Evolutionary conservation across 2,113 vertebrate genomes (phyloP).

Genomic region (Nothoprocta perdicaria): DNA sequence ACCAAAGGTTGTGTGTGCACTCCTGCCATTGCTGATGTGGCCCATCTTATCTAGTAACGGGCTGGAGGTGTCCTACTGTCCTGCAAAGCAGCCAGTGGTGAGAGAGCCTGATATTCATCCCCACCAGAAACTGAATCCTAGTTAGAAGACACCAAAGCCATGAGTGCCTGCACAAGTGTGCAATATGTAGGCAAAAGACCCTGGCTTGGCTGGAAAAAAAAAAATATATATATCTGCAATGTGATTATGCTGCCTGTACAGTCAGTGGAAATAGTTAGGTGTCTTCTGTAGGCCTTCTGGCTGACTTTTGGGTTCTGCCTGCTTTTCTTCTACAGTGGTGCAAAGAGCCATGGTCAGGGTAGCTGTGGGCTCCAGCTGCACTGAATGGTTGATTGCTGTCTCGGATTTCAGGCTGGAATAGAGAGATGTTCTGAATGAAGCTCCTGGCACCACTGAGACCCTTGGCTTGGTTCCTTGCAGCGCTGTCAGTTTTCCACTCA

Average conservation of each 20-base stretch:
- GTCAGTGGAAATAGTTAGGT: background rate
- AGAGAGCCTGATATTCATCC: background rate
- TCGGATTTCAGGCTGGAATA: background rate
- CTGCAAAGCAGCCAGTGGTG: background rate
- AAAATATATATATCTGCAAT: background rate
- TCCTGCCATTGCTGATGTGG: fast-evolving
- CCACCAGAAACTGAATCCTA: background rate
- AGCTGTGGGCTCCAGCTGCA: background rate
- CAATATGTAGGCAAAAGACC: background rate
- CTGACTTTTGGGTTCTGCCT: background rate
- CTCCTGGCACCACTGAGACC: background rate
- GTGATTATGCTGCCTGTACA: background rate
- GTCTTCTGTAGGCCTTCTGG: background rate
- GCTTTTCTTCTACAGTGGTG: background rate
- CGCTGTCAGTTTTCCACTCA: background rate
- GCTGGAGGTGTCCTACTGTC: background rate
- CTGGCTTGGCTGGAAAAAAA: background rate
- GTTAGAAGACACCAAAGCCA: background rate
- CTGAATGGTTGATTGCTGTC: background rate
- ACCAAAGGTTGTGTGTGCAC: fast-evolving
- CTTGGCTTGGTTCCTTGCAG: background rate
- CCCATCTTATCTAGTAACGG: background rate
- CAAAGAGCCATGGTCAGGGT: fast-evolving
- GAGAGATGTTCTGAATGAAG: background rate
- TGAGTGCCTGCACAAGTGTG: background rate